phyloP scores from a whole-genome alignment of 2,113 vertebrate species.

The Smithornis capensis region DNA sequence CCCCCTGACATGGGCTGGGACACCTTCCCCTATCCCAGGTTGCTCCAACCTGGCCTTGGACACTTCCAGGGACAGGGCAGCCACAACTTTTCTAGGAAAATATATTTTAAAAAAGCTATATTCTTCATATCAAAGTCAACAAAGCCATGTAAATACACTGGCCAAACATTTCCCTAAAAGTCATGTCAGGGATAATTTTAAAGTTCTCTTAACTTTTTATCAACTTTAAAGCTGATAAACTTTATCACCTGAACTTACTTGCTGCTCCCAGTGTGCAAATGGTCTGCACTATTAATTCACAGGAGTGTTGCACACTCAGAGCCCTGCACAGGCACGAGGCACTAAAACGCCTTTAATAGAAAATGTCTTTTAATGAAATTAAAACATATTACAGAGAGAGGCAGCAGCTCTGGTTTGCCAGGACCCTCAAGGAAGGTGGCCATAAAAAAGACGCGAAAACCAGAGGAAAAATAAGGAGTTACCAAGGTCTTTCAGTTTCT shows the following conservation, averaged over 20 bases:
- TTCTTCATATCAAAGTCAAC: fast-evolving
- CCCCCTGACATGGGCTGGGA: background rate
- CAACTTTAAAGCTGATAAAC: background rate
- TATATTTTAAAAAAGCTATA: fast-evolving
- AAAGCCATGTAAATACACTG: background rate
- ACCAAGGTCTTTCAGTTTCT: constrained; percentile 86
- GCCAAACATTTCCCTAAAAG: background rate
- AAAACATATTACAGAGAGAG: fast-evolving
- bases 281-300: fast-evolving
- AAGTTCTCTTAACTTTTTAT: no score
- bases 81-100: background rate
- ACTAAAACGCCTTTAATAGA: fast-evolving
- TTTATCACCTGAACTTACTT: background rate
- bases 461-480: background rate
- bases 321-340: fast-evolving
- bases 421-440: fast-evolving
- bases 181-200: fast-evolving
- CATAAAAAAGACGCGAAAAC: background rate
- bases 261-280: fast-evolving
- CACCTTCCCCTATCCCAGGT: background rate
- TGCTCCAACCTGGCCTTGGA: background rate
- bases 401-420: background rate
- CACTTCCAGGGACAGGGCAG: background rate
- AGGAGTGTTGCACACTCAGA: fast-evolving
- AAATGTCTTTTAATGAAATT: fast-evolving